Evolutionary conservation across 2,797 vertebrate genomes (phyloP), one percentile per base, ranked within the genome.

Genomic region (Neosalanx taihuensis): DNA sequence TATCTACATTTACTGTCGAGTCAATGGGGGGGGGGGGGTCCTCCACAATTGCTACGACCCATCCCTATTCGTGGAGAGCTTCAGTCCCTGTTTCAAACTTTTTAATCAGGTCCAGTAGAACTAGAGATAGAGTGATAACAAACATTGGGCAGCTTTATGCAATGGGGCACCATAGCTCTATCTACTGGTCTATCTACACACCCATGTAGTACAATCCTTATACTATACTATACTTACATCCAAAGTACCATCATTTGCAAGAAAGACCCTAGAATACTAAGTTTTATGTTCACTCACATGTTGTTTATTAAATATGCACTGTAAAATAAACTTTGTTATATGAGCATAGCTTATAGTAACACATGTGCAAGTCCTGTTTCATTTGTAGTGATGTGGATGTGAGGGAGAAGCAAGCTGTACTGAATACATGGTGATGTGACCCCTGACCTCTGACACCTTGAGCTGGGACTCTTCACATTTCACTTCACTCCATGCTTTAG

Each of bases 241-340:
- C 1, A 18, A 56, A n/a, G 18, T 7, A n/a, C 51, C 51, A 56
- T 56, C 51, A n/a, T 56, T 56, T 56, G 51, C 17, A 17, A n/a
- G 51, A 56, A 4, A 56, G 18, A 56, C 23, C 41, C 29, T 41
- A 30, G 3, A 46, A 26, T 60, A 29, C 15, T 33, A 15, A 37
- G 15, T 49, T 49, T 2, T 5, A 12, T 9, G 67, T 49, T n/a
- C 51, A 75, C 80, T 81, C 35, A 26, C 64, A 78, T 62, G 71
- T 76, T 80, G 72, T 86, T 87, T 87, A 88, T 90, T 85, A 76
- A 82, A 84, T 79, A 84, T 64, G 79, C 53, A 62, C 77, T 70
- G 72, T 66, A 85, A 86, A 85, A 83, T 82, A 76, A 85, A 76
- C 79, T 83, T 76, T 83, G 64, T 72, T 66, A 56, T 66, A 31